Conservation (phyloP, 2,113 vertebrate genomes). For the Phalacrocorax pelagicus region DNA sequence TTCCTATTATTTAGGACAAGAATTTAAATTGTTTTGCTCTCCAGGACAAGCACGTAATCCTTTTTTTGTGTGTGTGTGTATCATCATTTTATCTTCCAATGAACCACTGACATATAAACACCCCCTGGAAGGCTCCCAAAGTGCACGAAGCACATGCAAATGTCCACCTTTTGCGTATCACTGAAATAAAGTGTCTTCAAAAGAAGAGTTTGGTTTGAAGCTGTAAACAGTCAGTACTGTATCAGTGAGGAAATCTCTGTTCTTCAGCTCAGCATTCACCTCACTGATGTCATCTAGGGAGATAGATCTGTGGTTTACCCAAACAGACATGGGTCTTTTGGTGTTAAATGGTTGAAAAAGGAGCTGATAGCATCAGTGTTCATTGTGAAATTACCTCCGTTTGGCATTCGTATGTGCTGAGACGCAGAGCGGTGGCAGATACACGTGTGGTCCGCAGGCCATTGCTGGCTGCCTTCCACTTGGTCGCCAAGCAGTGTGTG, state of each 20-base stretch:
- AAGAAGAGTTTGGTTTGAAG: neutral
- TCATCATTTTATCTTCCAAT: neutral
- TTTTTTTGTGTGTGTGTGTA: no score
- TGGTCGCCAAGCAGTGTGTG: accelerated
- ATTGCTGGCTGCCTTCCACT: neutral
- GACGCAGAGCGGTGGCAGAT: neutral
- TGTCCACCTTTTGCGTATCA: accelerated
- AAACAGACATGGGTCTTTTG: accelerated
- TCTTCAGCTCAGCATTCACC: neutral
- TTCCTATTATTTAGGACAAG: neutral
- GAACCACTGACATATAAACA: neutral
- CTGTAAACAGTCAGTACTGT: accelerated
- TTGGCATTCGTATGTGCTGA: neutral
- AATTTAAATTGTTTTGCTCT: neutral
- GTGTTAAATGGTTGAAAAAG: neutral
- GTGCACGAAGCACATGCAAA: neutral
- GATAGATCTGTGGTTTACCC: neutral
- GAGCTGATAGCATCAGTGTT: neutral
- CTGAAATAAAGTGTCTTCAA: neutral
- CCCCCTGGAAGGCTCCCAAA: neutral
- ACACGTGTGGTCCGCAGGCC: accelerated
- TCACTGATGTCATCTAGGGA: accelerated
- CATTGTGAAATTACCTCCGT: neutral
- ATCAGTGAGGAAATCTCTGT: neutral
- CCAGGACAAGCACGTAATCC: neutral